Evolutionary conservation across 2,888 invertebrate species (phyloP), one percentile per base, ranked within the genome.

Genomic region (Agrypnus murinus): DNA sequence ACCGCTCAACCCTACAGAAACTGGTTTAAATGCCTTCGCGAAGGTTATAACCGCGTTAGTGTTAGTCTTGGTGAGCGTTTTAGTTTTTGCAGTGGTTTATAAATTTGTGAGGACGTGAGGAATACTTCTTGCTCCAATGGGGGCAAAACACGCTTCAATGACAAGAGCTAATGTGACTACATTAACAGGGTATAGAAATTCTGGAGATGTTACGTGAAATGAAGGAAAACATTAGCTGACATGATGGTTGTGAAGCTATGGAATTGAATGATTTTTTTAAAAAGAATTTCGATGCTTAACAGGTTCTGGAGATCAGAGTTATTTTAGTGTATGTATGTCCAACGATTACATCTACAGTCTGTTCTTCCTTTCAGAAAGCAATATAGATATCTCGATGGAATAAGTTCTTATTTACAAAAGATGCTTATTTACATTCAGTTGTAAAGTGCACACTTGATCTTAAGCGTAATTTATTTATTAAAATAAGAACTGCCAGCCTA

Each of bases 71-170:
- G 90, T 92, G 70, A 92, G 92, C 78, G 90, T 92, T 73, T 86
- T 92, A 81, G 92, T 92, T 77, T 92, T 92, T 83, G 89, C 92
- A 55, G 91, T 92, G 17, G 92, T 92, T 66, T 92, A 92, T 81
- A 92, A 92, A 82, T 92, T 91, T 81, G 92, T 91, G 81, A 87
- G 90, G 83, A 92, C 92, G 91, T 92, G 92, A 92, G 92, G 92
- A 73, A 91, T 92, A 87, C 90, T 92, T 86, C 88, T 92, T 89
- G 90, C 91, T 86, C 91, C 91, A 71, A 82, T 81, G 40, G 84
- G 85, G 75, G 84, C 83, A 66, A 72, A 48, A 66, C 57, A 65
- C 36, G 69, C 66, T 15, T 31, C 38, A 48, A 17, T 55, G 31
- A 34, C 65, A 15, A 60, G 34, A 46, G 36, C 15, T n/a, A 72